Evolutionary conservation across 2,113 vertebrate species (phyloP).

Genomic region (Cyprichromis sp.): DNA sequence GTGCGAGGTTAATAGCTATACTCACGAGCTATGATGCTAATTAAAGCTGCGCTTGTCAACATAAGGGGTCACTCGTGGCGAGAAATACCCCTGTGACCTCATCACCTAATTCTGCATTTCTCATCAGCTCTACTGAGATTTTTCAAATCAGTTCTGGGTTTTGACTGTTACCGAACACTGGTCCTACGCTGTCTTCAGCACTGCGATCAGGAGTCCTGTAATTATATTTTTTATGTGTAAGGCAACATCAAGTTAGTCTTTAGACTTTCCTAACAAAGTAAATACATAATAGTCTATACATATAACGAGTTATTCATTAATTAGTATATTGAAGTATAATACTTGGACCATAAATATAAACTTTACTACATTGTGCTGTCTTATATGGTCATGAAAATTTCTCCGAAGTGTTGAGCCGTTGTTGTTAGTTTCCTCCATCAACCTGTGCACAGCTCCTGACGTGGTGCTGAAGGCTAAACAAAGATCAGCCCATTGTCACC

Average conservation of each 20-base stretch:
- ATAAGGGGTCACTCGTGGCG: not conserved
- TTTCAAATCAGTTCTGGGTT: not conserved
- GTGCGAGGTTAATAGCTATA: not conserved
- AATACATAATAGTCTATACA: not conserved
- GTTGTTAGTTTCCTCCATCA: not conserved
- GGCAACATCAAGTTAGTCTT: not conserved
- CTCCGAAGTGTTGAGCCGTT: not conserved
- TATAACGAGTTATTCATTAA: not conserved
- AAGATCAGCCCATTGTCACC: not conserved
- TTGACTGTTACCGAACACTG: not conserved
- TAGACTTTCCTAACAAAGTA: not conserved
- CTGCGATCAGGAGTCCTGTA: not conserved
- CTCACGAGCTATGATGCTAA: not conserved
- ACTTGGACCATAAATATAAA: not conserved
- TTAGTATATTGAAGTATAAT: not conserved
- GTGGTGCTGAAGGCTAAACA: not conserved
- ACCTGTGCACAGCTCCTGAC: not conserved
- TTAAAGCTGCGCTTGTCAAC: not conserved
- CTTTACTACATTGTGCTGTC: not conserved
- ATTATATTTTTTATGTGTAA: not conserved
- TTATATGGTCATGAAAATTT: not conserved
- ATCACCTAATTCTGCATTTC: not conserved
- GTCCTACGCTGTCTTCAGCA: not conserved
- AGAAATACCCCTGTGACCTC: not conserved
- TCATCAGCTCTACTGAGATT: not conserved